Evolutionary conservation across 2,113 vertebrate genomes (phyloP).

Genomic region (Boulengeromyrus knoepffleri): DNA sequence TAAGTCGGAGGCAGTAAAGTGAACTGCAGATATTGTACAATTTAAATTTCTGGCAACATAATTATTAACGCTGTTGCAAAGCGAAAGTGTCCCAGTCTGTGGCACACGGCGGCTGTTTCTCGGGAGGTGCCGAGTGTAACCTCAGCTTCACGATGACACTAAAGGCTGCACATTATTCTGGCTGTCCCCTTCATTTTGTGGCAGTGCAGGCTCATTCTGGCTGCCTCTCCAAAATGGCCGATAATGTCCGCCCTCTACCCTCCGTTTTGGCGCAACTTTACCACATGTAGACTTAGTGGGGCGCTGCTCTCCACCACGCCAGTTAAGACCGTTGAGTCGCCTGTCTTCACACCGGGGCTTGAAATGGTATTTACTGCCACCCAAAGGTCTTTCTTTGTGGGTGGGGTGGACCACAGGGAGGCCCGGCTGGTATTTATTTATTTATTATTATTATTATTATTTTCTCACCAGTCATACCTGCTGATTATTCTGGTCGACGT

Average conservation of each 20-base stretch:
- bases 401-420: neutral
- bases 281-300: conserved; percentile 57
- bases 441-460: neutral
- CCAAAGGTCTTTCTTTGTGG: neutral
- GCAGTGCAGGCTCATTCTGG: conserved; percentile 61
- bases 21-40: conserved; percentile 36
- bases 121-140: conserved; percentile 85
- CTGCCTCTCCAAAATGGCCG: conserved; percentile 87
- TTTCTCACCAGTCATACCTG: neutral
- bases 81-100: too few species aligned
- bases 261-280: conserved; percentile 53
- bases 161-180: conserved; percentile 84
- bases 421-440: neutral
- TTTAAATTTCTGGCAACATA: conserved; percentile 48
- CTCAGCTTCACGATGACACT: conserved; percentile 79
- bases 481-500: neutral
- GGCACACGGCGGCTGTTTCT: conserved; percentile 45
- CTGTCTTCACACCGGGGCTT: conserved; percentile 87
- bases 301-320: conserved; percentile 62
- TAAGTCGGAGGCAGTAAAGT: neutral
- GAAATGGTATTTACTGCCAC: conserved; percentile 60
- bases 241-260: conserved; percentile 75
- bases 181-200: conserved; percentile 83
- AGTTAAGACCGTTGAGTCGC: conserved; percentile 48
- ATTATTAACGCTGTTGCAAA: neutral